Evolutionary conservation across 2,888 invertebrate species (phyloP).

Genomic region (Hermaeophaga mercurialis): DNA sequence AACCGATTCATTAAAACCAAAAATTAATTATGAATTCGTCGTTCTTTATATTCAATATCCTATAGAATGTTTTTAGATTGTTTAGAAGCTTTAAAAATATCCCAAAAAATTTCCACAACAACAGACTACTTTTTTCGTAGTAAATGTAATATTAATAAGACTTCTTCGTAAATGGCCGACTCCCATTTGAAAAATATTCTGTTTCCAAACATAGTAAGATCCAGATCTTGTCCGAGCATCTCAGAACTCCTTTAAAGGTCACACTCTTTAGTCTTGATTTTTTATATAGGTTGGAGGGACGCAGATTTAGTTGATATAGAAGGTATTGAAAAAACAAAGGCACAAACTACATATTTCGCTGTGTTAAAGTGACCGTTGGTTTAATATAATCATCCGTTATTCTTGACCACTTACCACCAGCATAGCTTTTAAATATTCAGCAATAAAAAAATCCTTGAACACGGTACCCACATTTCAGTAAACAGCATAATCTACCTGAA

Average conservation of each 20-base stretch:
- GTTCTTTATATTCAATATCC: too few relatives aligned
- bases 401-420: constrained; percentile 15
- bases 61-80: too few relatives aligned
- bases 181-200: constrained; percentile 10
- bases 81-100: too few relatives aligned
- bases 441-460: constrained; percentile 24
- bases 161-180: constrained; percentile 12
- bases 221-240: constrained; percentile 10
- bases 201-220: constrained; percentile 13
- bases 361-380: constrained; percentile 8
- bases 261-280: too few relatives aligned
- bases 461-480: constrained; percentile 28
- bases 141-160: constrained; percentile 16
- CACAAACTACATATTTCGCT: too few relatives aligned
- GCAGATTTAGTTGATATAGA: too few relatives aligned
- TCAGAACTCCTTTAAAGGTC: constrained; percentile 18
- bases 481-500: constrained; percentile 17
- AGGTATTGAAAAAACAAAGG: too few relatives aligned
- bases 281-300: too few relatives aligned
- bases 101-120: too few relatives aligned
- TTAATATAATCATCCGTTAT: constrained; percentile 9
- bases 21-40: too few relatives aligned
- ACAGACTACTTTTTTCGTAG: neutral
- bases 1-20: too few relatives aligned
- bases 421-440: constrained; percentile 17